Evolutionary conservation across 2,888 invertebrate species (phyloP).

Genomic region (Dryomyza anilis): DNA sequence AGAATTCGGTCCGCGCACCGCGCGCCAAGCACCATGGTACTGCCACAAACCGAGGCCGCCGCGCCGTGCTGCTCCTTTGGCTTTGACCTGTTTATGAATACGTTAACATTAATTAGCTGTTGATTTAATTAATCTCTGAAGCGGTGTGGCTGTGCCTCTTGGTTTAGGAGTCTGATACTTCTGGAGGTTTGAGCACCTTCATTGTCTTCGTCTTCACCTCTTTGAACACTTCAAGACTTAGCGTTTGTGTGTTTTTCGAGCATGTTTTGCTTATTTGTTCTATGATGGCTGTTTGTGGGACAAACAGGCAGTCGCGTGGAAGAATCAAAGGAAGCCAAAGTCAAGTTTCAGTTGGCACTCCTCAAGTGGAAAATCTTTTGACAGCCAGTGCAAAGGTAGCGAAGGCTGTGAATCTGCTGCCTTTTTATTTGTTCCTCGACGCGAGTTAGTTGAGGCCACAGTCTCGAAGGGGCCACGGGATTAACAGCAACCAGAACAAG

Average conservation of each 20-base stretch:
- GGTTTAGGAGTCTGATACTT: constrained; percentile 19
- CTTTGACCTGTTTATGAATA: constrained; percentile 50
- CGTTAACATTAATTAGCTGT: constrained; percentile 57
- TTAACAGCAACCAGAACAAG: no score
- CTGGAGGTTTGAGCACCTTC: constrained; percentile 1
- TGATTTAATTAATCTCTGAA: constrained; percentile 54
- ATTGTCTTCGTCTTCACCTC: background rate
- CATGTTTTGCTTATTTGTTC: constrained; percentile 4
- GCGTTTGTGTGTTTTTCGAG: background rate
- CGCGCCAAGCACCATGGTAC: no score
- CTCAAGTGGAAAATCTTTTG: constrained; percentile 52
- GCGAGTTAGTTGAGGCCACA: no score
- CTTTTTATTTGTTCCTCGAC: no score
- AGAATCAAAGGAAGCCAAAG: constrained; percentile 28
- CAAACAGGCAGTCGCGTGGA: constrained; percentile 30
- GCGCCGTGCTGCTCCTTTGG: constrained; percentile 18
- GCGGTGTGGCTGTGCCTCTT: constrained; percentile 9
- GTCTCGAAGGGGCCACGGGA: no score
- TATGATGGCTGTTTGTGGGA: no score
- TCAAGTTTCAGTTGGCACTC: constrained; percentile 45
- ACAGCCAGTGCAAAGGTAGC: constrained; percentile 9
- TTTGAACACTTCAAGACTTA: background rate
- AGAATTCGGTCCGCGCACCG: no score
- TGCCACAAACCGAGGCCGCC: no score
- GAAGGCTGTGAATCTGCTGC: no score